phyloP scores from a whole-genome alignment of 2,113 vertebrate species.

The Gasterosteus nipponicus region DNA sequence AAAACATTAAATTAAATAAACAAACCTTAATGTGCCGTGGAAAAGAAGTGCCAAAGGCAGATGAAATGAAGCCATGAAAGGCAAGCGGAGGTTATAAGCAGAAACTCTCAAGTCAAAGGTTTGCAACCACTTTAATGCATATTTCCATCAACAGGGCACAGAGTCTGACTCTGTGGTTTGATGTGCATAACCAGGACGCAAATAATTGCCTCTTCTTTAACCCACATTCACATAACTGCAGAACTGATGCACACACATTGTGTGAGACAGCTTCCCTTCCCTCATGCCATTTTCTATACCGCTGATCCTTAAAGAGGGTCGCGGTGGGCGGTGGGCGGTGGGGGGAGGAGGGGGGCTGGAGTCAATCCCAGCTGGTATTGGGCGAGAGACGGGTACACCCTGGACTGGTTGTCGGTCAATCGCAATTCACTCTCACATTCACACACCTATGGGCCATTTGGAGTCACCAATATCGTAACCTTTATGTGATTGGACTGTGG shows the following conservation, averaged over 20 bases:
- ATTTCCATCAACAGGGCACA: constrained; percentile 6
- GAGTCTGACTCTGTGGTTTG: constrained; percentile 38
- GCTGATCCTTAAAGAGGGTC: too few relatives aligned
- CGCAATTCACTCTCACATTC: too few relatives aligned
- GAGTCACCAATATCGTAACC: too few relatives aligned
- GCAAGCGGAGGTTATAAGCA: constrained; percentile 20
- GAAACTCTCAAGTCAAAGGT: constrained; percentile 39
- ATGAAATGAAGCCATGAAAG: constrained; percentile 37
- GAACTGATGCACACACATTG: constrained; percentile 3
- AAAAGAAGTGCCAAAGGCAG: constrained; percentile 45
- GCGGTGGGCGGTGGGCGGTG: too few relatives aligned
- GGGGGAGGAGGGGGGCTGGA: too few relatives aligned
- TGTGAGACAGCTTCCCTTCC: constrained; percentile 23
- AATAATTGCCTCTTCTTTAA: constrained; percentile 48
- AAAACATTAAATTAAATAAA: constrained; percentile 18
- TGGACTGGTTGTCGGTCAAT: too few relatives aligned
- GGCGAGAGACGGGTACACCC: too few relatives aligned
- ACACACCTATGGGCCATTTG: too few relatives aligned
- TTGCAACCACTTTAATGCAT: constrained; percentile 27
- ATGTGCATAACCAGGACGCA: constrained; percentile 39
- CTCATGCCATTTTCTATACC: too few relatives aligned
- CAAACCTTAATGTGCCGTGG: constrained; percentile 61
- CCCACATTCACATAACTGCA: neutral
- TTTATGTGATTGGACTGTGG: too few relatives aligned
- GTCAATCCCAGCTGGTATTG: too few relatives aligned